These are phyloP conservation scores for Aptenodytes forsteri DNA, from an alignment of 2,113 vertebrate species.

Conservation along the genomic window DNA sequence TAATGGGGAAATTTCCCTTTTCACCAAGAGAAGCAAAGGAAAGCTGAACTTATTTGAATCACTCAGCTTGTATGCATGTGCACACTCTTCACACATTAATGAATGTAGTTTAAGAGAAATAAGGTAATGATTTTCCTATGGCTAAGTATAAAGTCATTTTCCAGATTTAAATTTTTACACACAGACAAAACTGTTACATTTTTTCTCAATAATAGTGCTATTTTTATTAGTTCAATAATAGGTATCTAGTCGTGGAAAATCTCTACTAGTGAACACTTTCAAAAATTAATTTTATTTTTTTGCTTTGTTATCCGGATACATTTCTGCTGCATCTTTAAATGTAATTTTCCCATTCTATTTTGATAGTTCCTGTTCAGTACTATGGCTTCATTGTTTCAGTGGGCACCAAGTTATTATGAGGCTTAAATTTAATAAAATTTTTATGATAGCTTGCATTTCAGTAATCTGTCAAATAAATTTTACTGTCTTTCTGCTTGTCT, in stretches of 20 bases:
- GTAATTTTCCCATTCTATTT: slow-evolving; percentile 26
- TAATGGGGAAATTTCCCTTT: background rate
- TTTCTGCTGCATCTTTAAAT: slow-evolving; percentile 17
- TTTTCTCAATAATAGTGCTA: slow-evolving; percentile 2
- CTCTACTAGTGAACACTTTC: background rate
- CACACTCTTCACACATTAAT: background rate
- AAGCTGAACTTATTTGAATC: background rate
- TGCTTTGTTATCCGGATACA: background rate
- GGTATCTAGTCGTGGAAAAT: slow-evolving; percentile 18
- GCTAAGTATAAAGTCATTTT: background rate
- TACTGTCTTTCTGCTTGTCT: background rate
- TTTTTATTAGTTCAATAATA: slow-evolving; percentile 50
- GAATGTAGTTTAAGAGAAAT: background rate
- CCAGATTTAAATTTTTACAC: slow-evolving; percentile 30
- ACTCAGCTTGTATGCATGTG: background rate
- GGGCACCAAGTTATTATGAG: background rate
- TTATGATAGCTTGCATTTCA: slow-evolving; percentile 8
- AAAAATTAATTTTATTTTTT: slow-evolving; percentile 52
- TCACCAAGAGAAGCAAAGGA: background rate
- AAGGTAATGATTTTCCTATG: background rate
- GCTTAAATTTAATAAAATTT: slow-evolving; percentile 50
- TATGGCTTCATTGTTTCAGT: slow-evolving; percentile 29
- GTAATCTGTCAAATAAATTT: slow-evolving; percentile 25
- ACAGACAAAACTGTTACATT: background rate
- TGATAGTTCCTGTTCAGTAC: background rate